Evolutionary conservation across 2,888 invertebrate species (phyloP).

Genomic region (Parascotia fuliginaria): DNA sequence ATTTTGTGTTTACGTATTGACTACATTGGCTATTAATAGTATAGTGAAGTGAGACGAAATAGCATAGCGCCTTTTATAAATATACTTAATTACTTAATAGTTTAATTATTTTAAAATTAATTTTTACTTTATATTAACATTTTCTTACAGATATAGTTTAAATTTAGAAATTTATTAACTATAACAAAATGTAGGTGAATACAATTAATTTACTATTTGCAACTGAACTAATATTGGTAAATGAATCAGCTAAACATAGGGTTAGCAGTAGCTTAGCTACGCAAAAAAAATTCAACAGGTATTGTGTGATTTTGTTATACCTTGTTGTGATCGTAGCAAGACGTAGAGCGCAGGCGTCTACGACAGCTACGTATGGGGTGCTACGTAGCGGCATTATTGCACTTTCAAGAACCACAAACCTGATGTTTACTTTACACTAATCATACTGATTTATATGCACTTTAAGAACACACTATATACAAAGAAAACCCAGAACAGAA

Average conservation of each 20-base stretch:
- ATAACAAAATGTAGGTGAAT: no score
- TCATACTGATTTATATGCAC: conserved; percentile 8
- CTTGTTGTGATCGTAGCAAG: conserved; percentile 56
- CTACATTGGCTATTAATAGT: no score
- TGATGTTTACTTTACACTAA: conserved; percentile 44
- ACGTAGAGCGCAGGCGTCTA: conserved; percentile 80
- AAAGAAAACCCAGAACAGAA: background rate
- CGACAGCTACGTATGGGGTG: conserved; percentile 62
- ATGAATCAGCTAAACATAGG: no score
- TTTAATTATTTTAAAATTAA: no score
- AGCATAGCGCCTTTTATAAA: no score
- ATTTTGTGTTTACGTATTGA: background rate
- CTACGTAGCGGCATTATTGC: conserved; percentile 53
- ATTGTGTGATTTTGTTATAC: conserved; percentile 47
- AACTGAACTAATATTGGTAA: no score
- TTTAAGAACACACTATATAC: background rate
- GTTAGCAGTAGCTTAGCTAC: background rate
- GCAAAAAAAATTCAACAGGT: conserved; percentile 59
- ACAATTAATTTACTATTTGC: no score
- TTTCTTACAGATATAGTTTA: no score
- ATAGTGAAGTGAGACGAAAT: no score
- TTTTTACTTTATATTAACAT: no score
- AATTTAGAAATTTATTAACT: no score
- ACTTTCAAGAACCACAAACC: conserved; percentile 39
- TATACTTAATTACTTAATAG: no score